Conservation (phyloP, 2,797 vertebrate species). For the Sebastes minor region DNA sequence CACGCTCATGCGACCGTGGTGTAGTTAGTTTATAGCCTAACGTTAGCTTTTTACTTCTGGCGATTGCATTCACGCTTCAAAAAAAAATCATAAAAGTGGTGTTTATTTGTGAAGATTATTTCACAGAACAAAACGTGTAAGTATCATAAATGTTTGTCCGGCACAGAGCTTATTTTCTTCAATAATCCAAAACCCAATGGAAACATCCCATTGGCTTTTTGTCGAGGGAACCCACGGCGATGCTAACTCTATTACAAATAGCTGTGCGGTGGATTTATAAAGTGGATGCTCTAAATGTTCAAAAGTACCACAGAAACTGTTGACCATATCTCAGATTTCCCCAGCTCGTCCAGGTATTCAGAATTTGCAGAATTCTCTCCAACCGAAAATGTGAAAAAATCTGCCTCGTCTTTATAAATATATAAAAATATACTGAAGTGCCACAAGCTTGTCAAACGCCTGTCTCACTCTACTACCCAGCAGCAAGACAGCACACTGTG, state of each 20-base stretch:
- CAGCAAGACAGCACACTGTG: background rate
- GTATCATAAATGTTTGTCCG: too few species aligned
- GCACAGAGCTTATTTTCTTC: too few species aligned
- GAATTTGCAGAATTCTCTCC: background rate
- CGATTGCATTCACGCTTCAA: too few species aligned
- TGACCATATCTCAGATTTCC: background rate
- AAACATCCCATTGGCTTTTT: too few species aligned
- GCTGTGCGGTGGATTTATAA: background rate
- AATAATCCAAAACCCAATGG: too few species aligned
- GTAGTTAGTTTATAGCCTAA: too few species aligned
- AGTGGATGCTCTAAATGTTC: background rate
- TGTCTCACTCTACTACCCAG: background rate
- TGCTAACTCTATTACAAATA: background rate
- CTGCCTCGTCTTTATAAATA: background rate
- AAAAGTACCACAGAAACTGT: background rate
- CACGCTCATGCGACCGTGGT: too few species aligned
- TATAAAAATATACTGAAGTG: background rate
- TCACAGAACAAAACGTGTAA: too few species aligned
- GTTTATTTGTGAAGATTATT: too few species aligned
- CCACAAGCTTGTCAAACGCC: constrained; percentile 6
- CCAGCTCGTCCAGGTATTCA: background rate
- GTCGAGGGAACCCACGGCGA: too few species aligned
- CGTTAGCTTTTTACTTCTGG: too few species aligned
- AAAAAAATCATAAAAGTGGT: too few species aligned
- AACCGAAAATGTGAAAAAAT: background rate